Base-by-base conservation (phyloP, 64 coral and sea anemone genomes). In the Platygyra sinensis region DNA sequence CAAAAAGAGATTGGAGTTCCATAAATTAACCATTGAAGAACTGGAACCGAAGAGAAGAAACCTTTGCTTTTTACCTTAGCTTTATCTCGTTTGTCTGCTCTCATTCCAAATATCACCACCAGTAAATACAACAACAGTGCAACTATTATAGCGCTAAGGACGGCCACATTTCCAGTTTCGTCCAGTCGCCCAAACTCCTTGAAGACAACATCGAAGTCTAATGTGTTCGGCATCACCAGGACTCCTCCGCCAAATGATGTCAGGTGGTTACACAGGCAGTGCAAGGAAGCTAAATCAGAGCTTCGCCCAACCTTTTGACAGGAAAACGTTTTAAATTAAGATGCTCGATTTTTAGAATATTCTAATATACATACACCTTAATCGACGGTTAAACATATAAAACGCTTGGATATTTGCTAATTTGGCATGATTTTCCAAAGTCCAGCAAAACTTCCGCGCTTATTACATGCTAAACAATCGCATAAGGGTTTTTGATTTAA, bases 221-320 rank as follows among this genome's bases (percentile, higher is more conserved):
- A 86, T n/a, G 82, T 83, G 24, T 96, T 96, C 4, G 95, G 95
- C 64, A 61, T 92, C 54, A 96, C 78, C 31, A 93, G 74, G 17
- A 96, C 32, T 33, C 95, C 90, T 33, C 95, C 95, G 24, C 95
- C 95, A 88, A 96, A 96, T 18, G 91, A 93, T 20, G 95, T 96
- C 36, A 96, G 87, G 75, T 96, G 94, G 72, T 93, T 93, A 74
- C 94, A 96, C 1, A 96, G 69, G 75, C 94, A 96, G 1, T 96
- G 87, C 42, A 96, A 80, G 20, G 74, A 64, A 10, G 39, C 17
- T 4, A 38, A 20, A 74, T 18, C 63, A 3, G 94, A 96, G 2
- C 86, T 74, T 31, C 57, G 81, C 8, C 94, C 94, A 33, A 89
- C 94, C 94, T 96, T 72, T 17, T 67, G 86, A 60, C 25, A 57